phyloP scores from a whole-genome alignment of 35 echinoderm and acorn worm species.

The Eucidaris tribuloides region DNA sequence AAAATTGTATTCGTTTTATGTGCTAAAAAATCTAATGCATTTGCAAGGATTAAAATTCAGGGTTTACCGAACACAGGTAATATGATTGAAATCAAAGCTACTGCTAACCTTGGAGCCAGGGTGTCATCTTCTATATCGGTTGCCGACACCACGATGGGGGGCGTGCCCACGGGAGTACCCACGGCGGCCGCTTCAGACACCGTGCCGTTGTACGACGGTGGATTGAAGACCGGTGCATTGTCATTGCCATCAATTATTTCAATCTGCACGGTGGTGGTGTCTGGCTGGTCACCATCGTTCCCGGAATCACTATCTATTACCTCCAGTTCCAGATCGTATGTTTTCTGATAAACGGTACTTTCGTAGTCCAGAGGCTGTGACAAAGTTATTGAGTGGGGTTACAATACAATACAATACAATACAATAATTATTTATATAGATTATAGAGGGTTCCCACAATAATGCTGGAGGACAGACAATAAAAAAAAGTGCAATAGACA shows the following conservation, averaged over 20 bases:
- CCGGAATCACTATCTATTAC: conserved; percentile 22
- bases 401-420: no score
- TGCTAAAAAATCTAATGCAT: no score
- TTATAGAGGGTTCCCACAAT: no score
- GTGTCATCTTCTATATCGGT: conserved; percentile 38
- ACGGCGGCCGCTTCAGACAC: not conserved
- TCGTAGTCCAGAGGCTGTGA: conserved; percentile 52
- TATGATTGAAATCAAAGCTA: no score
- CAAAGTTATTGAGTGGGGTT: not conserved
- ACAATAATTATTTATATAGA: not conserved
- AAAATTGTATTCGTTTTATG: no score
- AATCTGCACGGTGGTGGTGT: conserved; percentile 14
- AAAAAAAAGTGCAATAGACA: no score
- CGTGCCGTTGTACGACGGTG: not conserved
- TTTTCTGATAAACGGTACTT: not conserved
- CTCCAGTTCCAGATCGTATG: conserved; percentile 14
- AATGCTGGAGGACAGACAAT: no score
- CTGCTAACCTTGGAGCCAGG: no score
- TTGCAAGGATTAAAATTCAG: no score
- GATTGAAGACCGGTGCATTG: conserved; percentile 32
- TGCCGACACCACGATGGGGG: conserved; percentile 13
- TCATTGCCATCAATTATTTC: conserved; percentile 48
- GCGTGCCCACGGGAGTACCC: no score
- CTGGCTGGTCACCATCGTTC: not conserved
- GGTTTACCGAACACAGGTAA: no score